Percentiles rank a stretch among this genome's conserved stretches.
These are phyloP conservation scores for Rhopalosiphum nymphaeae DNA, from an alignment of 2,888 invertebrate species.

Conservation along the genomic window DNA sequence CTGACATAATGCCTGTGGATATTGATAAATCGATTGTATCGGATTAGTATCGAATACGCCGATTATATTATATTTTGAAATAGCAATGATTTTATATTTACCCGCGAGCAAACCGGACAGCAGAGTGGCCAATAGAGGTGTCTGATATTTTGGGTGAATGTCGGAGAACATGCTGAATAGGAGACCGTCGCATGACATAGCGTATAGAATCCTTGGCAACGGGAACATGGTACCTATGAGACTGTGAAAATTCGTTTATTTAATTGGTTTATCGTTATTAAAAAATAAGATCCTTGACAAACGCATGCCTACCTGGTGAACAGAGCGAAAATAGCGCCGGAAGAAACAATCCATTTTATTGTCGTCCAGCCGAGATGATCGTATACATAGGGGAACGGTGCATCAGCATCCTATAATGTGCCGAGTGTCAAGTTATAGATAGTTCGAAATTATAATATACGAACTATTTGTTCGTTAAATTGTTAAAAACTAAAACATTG, in stretches of 20 bases:
- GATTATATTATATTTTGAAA: neutral
- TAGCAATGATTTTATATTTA: conserved; percentile 68
- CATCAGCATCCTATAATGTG: conserved; percentile 78
- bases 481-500: neutral
- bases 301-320: conserved; percentile 75
- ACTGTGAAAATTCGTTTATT: conserved; percentile 75
- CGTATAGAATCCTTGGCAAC: conserved; percentile 87
- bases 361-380: conserved; percentile 80
- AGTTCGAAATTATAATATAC: neutral
- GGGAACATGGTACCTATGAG: conserved; percentile 91
- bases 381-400: conserved; percentile 91
- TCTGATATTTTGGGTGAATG: conserved; percentile 81
- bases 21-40: neutral
- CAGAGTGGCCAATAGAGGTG: conserved; percentile 83
- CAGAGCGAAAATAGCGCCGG: conserved; percentile 92
- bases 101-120: conserved; percentile 83
- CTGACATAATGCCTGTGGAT: conserved; percentile 81
- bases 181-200: conserved; percentile 91
- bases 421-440: neutral
- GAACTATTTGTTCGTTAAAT: neutral
- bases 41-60: neutral
- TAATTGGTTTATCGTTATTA: neutral
- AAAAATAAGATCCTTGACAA: neutral
- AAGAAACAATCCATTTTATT: conserved; percentile 89
- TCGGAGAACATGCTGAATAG: conserved; percentile 81